Conservation (phyloP, 2,113 vertebrate genomes). For the Formicarius rufipectus region DNA sequence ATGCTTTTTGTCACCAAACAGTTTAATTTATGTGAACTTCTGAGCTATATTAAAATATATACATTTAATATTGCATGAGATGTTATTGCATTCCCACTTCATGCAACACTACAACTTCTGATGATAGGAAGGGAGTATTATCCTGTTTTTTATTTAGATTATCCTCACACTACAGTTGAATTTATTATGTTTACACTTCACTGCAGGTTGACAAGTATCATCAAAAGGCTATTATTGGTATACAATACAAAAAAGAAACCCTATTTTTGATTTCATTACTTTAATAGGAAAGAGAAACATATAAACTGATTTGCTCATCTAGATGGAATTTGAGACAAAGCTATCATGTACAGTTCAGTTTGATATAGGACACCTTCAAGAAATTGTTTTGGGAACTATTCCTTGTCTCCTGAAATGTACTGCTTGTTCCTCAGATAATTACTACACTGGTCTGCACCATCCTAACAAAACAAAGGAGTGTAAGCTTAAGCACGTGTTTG, state of each 20-base stretch:
- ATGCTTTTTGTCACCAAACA: background rate
- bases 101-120: background rate
- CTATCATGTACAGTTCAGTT: background rate
- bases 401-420: background rate
- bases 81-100: background rate
- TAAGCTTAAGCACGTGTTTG: background rate
- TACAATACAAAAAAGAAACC: background rate
- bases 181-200: constrained; percentile 40
- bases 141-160: background rate
- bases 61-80: background rate
- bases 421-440: background rate
- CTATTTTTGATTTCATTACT: background rate
- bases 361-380: background rate
- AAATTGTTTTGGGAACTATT: background rate
- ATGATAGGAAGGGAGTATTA: background rate
- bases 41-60: background rate
- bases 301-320: background rate
- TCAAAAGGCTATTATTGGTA: background rate
- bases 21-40: background rate
- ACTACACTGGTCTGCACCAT: rapidly evolving
- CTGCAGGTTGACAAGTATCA: background rate
- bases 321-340: background rate
- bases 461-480: background rate
- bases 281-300: background rate
- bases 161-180: background rate